phyloP scores from a whole-genome alignment of 1,140 invertebrate species.

The Pteromalus puparum region DNA sequence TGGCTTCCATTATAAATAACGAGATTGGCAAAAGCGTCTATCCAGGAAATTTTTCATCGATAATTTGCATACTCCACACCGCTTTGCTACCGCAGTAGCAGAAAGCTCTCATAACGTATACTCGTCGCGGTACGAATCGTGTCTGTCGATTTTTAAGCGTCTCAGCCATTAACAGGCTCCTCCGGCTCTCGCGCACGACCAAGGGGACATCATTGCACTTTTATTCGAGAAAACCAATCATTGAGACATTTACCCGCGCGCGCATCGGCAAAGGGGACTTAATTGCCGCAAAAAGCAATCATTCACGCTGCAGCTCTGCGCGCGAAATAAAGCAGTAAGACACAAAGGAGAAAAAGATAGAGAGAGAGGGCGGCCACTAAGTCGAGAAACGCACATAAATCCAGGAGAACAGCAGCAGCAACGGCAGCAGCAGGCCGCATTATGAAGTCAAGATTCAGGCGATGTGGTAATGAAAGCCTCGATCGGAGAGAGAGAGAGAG shows the following conservation, averaged over 20 bases:
- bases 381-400: constrained; percentile 50
- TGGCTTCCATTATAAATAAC: constrained; percentile 5
- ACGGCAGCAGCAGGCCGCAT: not conserved
- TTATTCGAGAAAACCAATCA: constrained; percentile 52
- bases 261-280: constrained; percentile 44
- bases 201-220: constrained; percentile 49
- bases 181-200: not conserved
- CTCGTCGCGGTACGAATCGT: not conserved
- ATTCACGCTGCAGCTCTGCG: constrained; percentile 37
- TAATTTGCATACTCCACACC: constrained; percentile 37
- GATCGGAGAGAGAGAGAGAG: constrained; percentile 26
- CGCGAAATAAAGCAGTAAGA: constrained; percentile 21
- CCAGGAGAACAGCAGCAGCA: constrained; percentile 14
- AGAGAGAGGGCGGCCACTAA: constrained; percentile 5
- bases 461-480: constrained; percentile 49
- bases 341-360: constrained; percentile 39
- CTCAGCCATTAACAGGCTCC: constrained; percentile 39
- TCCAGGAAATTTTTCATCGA: constrained; percentile 42
- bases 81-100: not conserved
- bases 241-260: constrained; percentile 47
- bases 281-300: constrained; percentile 54
- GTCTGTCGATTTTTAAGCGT: constrained; percentile 28
- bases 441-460: constrained; percentile 50
- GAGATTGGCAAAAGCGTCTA: not conserved
- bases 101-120: constrained; percentile 26